Evolutionary conservation across 2,797 vertebrate species (phyloP).

Genomic region (Capromys pilorides): DNA sequence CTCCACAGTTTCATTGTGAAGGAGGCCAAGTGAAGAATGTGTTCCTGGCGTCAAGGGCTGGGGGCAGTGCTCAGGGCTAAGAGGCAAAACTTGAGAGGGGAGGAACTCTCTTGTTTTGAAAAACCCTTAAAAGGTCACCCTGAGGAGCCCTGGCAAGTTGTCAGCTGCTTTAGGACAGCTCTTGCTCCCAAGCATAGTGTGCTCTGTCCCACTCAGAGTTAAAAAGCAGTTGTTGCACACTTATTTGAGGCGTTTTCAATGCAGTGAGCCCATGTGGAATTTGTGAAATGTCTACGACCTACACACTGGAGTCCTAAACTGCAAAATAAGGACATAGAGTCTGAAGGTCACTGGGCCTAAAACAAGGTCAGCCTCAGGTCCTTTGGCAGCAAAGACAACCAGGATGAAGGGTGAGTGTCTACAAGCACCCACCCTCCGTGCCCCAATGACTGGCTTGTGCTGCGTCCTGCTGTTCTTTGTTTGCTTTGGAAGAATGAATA

Average conservation of each 20-base stretch:
- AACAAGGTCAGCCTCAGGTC: background rate
- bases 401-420: fast-evolving
- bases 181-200: background rate
- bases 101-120: background rate
- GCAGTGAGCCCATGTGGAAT: conserved; percentile 57
- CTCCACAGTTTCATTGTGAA: conserved; percentile 54
- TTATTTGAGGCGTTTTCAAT: background rate
- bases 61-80: background rate
- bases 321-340: background rate
- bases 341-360: conserved; percentile 36
- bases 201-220: background rate
- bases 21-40: conserved; percentile 25
- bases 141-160: background rate
- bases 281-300: conserved; percentile 50
- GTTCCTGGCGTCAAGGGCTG: background rate
- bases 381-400: background rate
- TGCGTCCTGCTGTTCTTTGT: background rate
- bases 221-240: background rate
- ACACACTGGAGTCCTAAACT: conserved; percentile 31
- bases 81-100: no score
- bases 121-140: background rate
- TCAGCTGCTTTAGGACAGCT: background rate
- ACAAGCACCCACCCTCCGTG: background rate
- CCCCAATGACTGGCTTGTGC: fast-evolving
- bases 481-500: background rate